Percentiles rank a stretch among this genome's conserved stretches.
phyloP scores from a whole-genome alignment of 2,888 invertebrate species.

The Barypeithes pellucidus region DNA sequence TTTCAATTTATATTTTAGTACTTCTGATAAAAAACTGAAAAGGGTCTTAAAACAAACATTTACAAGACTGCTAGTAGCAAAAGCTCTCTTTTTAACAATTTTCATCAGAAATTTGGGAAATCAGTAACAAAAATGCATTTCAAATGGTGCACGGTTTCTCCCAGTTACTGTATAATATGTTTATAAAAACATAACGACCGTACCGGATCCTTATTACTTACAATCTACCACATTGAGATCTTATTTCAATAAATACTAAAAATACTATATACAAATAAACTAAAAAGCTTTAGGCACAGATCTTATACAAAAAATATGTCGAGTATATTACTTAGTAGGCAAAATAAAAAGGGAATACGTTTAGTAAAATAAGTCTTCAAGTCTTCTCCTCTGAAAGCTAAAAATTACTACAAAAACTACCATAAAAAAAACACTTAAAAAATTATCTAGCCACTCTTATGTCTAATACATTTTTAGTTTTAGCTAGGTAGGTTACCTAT shows the following conservation, averaged over 20 bases:
- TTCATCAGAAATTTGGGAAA: too few species aligned
- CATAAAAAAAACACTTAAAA: slow-evolving; percentile 62
- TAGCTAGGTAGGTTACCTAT: slow-evolving; percentile 25
- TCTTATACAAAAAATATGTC: slow-evolving; percentile 52
- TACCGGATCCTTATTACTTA: slow-evolving; percentile 26
- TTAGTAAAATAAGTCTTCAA: slow-evolving; percentile 59
- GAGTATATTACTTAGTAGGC: slow-evolving; percentile 56
- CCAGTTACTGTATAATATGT: too few species aligned
- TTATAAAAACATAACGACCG: not conserved
- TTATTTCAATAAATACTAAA: slow-evolving; percentile 31
- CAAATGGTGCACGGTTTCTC: too few species aligned
- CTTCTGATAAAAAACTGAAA: too few species aligned
- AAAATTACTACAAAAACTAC: slow-evolving; percentile 57
- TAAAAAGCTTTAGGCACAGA: slow-evolving; percentile 41
- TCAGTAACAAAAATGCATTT: too few species aligned
- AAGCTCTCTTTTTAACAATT: too few species aligned
- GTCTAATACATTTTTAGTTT: slow-evolving; percentile 31
- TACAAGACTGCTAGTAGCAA: too few species aligned
- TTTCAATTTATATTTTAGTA: too few species aligned
- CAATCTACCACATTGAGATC: slow-evolving; percentile 34
- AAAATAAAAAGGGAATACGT: slow-evolving; percentile 60
- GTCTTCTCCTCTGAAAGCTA: slow-evolving; percentile 56
- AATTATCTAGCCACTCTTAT: slow-evolving; percentile 42
- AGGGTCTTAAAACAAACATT: too few species aligned
- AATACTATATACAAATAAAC: slow-evolving; percentile 43